Conservation (phyloP, 2,888 invertebrate genomes). For the Tenthredo distinguenda region DNA sequence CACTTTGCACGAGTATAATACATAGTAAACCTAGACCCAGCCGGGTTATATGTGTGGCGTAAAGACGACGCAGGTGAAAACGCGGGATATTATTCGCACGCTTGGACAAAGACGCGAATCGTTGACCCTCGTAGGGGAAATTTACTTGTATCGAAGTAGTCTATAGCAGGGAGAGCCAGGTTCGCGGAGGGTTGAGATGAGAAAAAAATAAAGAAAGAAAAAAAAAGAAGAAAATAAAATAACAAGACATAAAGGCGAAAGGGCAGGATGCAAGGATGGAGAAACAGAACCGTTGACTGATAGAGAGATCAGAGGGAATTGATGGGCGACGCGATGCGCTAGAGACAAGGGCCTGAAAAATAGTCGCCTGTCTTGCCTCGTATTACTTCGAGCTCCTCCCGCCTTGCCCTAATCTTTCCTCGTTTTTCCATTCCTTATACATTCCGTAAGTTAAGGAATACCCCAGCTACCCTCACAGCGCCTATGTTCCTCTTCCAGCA, state of each 20-base stretch:
- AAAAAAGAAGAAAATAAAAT: not conserved
- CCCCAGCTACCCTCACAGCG: not conserved
- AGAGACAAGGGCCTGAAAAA: slow-evolving; percentile 64
- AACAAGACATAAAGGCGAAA: slow-evolving; percentile 27
- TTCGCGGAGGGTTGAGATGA: not conserved
- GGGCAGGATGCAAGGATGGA: slow-evolving; percentile 31
- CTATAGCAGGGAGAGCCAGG: slow-evolving; percentile 3
- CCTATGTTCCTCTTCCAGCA: not conserved
- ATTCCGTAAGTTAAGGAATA: not conserved
- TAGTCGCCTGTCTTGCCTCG: slow-evolving; percentile 62
- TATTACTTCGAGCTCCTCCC: slow-evolving; percentile 56
- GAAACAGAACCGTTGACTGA: slow-evolving; percentile 61
- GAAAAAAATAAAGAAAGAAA: not conserved
- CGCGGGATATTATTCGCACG: slow-evolving; percentile 7
- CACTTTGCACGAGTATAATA: slow-evolving; percentile 2
- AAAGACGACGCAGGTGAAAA: slow-evolving; percentile 1
- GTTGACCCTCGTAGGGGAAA: slow-evolving; percentile 15
- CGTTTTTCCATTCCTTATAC: slow-evolving; percentile 59
- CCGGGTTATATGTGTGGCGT: not conserved
- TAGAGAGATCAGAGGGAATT: slow-evolving; percentile 66
- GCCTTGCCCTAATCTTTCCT: slow-evolving; percentile 24
- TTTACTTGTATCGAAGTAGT: not conserved
- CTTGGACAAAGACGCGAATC: not conserved
- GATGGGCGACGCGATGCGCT: slow-evolving; percentile 58
- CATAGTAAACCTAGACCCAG: not conserved